A percentile compares a stretch with the other conserved stretches of the same genome.
Conservation (phyloP, 2,888 invertebrate species). For the Lycophotia porphyrea region DNA sequence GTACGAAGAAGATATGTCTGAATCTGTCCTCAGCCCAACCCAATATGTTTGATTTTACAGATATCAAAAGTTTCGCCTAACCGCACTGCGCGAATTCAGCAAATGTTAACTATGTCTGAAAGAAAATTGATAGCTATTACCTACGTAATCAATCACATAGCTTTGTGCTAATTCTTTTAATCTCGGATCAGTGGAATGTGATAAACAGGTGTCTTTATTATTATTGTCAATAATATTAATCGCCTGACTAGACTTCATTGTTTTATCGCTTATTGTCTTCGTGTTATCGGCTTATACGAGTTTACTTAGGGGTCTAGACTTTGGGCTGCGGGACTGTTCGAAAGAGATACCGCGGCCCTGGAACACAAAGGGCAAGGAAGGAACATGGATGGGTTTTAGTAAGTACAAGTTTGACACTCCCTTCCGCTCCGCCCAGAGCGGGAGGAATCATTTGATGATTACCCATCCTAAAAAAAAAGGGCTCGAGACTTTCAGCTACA, state of each 20-base stretch:
- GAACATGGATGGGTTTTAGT: too few relatives aligned
- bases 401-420: too few relatives aligned
- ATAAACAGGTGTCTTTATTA: constrained; percentile 10
- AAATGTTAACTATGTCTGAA: background rate
- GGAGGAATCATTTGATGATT: too few relatives aligned
- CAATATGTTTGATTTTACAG: background rate
- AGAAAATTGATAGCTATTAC: background rate
- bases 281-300: background rate
- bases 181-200: background rate
- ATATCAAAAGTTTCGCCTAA: background rate
- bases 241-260: background rate
- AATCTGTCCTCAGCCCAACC: background rate
- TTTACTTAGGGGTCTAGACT: too few relatives aligned
- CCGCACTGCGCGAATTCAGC: background rate
- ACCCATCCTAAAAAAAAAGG: too few relatives aligned
- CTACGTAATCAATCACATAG: background rate
- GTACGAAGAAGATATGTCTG: background rate
- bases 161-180: background rate
- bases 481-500: background rate
- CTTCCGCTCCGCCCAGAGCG: too few relatives aligned
- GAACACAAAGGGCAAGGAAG: too few relatives aligned
- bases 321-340: too few relatives aligned
- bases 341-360: too few relatives aligned
- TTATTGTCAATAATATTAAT: background rate
- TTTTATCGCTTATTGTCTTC: background rate